Percentiles rank a stretch among this genome's conserved stretches.
These are phyloP conservation scores for Eubasilissa regina DNA, from an alignment of 1,140 invertebrate species.

Conservation along the genomic window DNA sequence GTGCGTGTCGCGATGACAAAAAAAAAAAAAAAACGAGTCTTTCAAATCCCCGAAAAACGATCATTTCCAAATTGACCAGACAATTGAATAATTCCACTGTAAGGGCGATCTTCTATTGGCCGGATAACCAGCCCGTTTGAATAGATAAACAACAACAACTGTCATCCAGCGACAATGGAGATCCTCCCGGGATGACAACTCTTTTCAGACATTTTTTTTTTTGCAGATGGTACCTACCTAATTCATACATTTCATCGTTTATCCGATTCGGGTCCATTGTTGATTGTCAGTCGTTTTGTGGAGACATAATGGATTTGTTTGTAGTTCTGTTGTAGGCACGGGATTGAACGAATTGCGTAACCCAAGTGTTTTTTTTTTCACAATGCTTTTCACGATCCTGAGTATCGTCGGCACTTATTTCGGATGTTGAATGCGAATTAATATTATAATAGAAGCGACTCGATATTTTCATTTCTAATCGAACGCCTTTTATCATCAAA, in stretches of 20 bases:
- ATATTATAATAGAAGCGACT: too few species aligned
- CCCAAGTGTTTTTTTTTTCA: background rate
- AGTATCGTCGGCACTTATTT: too few species aligned
- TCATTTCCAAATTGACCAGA: slow-evolving; percentile 39
- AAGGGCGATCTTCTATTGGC: slow-evolving; percentile 1
- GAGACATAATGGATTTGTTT: slow-evolving; percentile 19
- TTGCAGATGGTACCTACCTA: background rate
- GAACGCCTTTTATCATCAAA: too few species aligned
- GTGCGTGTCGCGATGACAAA: slow-evolving; percentile 2
- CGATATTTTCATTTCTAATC: too few species aligned
- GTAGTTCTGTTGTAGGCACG: slow-evolving; percentile 14
- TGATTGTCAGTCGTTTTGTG: slow-evolving; percentile 10
- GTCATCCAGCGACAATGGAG: slow-evolving; percentile 10
- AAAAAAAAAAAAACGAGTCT: background rate
- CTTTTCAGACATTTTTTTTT: slow-evolving; percentile 32
- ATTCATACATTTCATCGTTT: background rate
- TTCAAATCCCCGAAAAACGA: slow-evolving; percentile 16
- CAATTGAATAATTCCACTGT: slow-evolving; percentile 42
- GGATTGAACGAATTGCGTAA: background rate
- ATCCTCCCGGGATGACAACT: slow-evolving; percentile 36
- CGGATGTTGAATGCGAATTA: too few species aligned
- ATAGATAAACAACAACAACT: slow-evolving; percentile 30
- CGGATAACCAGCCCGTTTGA: background rate
- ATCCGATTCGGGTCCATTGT: slow-evolving; percentile 18
- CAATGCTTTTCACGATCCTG: too few species aligned